A percentile compares a stretch with the other conserved stretches of the same genome.
These are phyloP conservation scores for Sepiola atlantica DNA, from an alignment of 2,888 invertebrate species.

Conservation along the genomic window DNA sequence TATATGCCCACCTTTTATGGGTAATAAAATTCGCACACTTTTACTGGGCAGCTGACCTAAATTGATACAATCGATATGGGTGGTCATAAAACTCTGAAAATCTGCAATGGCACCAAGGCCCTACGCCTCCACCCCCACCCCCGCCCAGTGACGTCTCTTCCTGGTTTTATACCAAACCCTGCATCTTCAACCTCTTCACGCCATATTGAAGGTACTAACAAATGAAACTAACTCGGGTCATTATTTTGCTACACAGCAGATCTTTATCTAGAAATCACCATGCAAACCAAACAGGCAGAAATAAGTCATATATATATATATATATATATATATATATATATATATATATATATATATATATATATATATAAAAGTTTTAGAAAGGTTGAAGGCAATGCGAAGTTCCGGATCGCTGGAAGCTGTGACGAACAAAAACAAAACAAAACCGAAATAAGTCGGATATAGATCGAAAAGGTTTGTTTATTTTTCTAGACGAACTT, in stretches of 20 bases:
- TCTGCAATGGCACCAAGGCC: slow-evolving; percentile 1
- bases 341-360: neutral
- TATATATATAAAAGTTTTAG: too few relatives aligned
- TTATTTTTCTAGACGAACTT: too few relatives aligned
- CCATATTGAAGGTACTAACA: neutral
- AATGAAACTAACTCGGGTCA: neutral
- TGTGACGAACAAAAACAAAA: too few relatives aligned
- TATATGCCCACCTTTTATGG: neutral
- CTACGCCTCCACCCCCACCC: neutral
- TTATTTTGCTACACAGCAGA: neutral
- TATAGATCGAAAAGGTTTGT: too few relatives aligned
- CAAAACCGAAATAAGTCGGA: too few relatives aligned
- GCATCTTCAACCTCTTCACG: neutral
- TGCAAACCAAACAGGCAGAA: neutral
- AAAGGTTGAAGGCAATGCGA: too few relatives aligned
- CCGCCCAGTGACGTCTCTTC: accelerated
- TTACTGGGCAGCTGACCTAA: slow-evolving; percentile 10
- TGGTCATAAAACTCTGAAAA: neutral
- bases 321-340: slow-evolving; percentile 2
- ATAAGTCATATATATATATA: too few relatives aligned
- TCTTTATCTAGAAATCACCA: neutral
- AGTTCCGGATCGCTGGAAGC: too few relatives aligned
- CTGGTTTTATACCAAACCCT: neutral
- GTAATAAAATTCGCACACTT: slow-evolving; percentile 22
- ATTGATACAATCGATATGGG: neutral